Evolutionary conservation across 2,797 vertebrate genomes (phyloP), one percentile per base, ranked within the genome.

Genomic region (Pangasius sanitwongsei): DNA sequence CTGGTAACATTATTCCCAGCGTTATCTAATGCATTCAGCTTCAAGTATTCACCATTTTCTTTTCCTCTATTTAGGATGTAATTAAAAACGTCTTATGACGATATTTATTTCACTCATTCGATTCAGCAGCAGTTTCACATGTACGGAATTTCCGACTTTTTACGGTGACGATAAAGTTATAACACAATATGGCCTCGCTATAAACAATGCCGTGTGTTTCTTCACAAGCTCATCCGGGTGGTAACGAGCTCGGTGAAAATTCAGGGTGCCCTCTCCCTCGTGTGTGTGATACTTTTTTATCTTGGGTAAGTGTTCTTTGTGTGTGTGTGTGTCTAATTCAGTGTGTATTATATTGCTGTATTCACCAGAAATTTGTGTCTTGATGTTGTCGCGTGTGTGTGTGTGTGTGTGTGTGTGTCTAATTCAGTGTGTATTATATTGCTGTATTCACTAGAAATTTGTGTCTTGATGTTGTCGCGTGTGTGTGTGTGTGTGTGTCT

Each of bases 171-270:
- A 59, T 16, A 69, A 18, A 9, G 34, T 81, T 23, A 23, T 53
- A 50, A 15, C 4, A 53, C 41, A 11, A 28, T 13, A 53, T 70
- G 69, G 16, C 41, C 6, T 41, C 25, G 72, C 37, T 25, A 2
- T 75, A 69, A 69, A 69, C 31, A 34, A 34, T 4, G 6, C 18
- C 5, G 18, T 37, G 11, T 7, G 28, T 83, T 41, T 28, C 25
- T 77, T 77, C 44, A 13, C 31, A 91, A 97, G 98, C 96, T 99
- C 93, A 98, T 98, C 92, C 95, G 98, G 94, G 99, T 99, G 16
- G 96, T 99, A 91, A 99, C 96, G 89, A 99, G 98, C 94, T 99
- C 98, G 67, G 96, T 99, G 95, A 99, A 98, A 96, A 97, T 99
- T 90, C 98, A 99, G 94, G 99, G 98, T 88, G 96, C 98, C 12